Base-by-base conservation (phyloP, 2,113 vertebrate species). In the Limanda limanda region DNA sequence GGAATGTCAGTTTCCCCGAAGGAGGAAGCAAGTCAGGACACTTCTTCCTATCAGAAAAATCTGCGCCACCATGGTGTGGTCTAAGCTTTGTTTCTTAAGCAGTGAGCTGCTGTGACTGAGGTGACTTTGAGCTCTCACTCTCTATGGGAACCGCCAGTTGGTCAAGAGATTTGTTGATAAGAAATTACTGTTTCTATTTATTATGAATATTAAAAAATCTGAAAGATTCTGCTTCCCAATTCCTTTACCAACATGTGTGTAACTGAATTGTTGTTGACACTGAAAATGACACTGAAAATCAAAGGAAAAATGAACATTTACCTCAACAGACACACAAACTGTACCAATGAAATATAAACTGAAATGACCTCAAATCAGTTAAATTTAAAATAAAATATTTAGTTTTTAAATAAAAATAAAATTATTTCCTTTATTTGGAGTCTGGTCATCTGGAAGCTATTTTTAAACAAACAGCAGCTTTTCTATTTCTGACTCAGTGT, bases 391-490 rank as follows among this genome's bases (percentile, higher is more conserved):
- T 51, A 17, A 17, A 15, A 51, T 7, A 51, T 48, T 48, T 51
- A 17, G 5, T 51, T 51, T 17, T 51, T 51, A 17, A 18, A 2
- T 15, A 1, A 18, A 18, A 51, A 51, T 27, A 27, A 20, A 18
- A 51, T 6, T 4, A 23, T 74, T 81, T 37, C 79, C 57, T 40
- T 3, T 51, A 24, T 61, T 63, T 66, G 18, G 74, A 56, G 42
- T 73, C 42, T 76, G 61, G 23, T 63, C 35, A 12, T 27, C 60
- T 73, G 86, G 40, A 61, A 74, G 84, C 71, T 40, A 70, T 74
- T 79, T 79, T 86, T 75, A 71, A 52, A 79, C 65, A 68, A 81
- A 81, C 69, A 68, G 67, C 51, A 74, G 45, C 66, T 37, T 23
- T 57, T 74, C 35, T 35, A 47, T 78, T 75, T 82, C 67, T 84